Evolutionary conservation across 2,113 vertebrate species (phyloP).

Genomic region (Mystacornis crossleyi): DNA sequence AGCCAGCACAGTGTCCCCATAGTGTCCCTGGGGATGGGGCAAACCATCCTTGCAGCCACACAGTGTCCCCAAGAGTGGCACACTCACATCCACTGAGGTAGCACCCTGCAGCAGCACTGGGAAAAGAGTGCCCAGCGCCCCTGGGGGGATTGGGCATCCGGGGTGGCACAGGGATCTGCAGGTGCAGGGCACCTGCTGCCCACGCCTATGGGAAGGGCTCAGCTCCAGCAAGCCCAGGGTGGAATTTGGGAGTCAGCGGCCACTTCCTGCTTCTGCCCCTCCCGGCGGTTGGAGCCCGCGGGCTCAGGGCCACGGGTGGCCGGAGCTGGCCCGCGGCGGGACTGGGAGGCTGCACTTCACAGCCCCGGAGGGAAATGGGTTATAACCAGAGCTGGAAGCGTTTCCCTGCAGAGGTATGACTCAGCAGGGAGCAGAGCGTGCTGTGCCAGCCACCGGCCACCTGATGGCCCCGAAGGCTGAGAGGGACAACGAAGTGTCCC

Average conservation of each 20-base stretch:
- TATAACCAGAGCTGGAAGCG: not conserved
- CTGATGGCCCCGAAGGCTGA: conserved; percentile 60
- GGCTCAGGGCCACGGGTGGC: not conserved
- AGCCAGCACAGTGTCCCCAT: too few relatives aligned
- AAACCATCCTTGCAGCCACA: not conserved
- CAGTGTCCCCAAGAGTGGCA: not conserved
- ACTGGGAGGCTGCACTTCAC: not conserved
- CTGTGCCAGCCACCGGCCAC: conserved; percentile 55
- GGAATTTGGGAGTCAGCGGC: conserved; percentile 1
- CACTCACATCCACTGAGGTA: fast-evolving
- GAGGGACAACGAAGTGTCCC: conserved; percentile 10
- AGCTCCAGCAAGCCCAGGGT: not conserved
- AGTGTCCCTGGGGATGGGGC: not conserved
- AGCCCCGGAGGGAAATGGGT: not conserved
- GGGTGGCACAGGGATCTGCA: not conserved
- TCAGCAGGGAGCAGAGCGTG: conserved; percentile 1
- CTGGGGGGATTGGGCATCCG: fast-evolving
- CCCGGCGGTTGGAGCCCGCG: not conserved
- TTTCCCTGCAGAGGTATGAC: conserved; percentile 22
- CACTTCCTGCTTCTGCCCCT: not conserved
- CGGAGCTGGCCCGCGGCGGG: not conserved
- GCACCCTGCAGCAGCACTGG: not conserved
- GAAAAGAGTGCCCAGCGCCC: not conserved
- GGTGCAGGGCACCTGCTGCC: not conserved
- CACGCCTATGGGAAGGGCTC: not conserved